Evolutionary conservation across 2,113 vertebrate genomes (phyloP), one percentile per base, ranked within the genome.

Genomic region (Neodon shergylaensis): DNA sequence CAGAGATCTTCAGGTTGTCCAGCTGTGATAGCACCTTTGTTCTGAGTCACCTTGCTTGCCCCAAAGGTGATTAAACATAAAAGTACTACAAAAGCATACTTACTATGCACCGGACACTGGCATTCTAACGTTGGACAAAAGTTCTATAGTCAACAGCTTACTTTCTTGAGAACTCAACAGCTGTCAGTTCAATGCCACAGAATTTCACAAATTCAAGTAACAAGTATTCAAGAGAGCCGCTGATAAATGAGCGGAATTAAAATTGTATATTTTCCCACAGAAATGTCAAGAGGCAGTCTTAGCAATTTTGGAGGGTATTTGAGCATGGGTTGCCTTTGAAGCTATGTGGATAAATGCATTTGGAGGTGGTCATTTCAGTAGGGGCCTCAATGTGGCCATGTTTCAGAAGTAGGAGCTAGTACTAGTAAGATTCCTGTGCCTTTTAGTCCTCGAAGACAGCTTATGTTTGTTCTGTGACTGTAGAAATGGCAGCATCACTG

Each of bases 231-330:
- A 68, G 39, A 91, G 47, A 44, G 33, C 54, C 0, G 65, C 33
- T 94, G 66, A 83, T 7, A 84, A 68, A 10, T 26, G 52, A 73
- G 26, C 33, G 52, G 76, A 24, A n/a, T 84, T 61, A 87, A 90
- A 85, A 82, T 39, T 54, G 0, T 12, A 33, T 66, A 49, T 77
- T 2, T 90, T 54, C 52, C 78, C 21, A 26, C 31, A 3, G 76
- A 54, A 73, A 72, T 52, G 61, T 2, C 3, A 52, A 12, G 22
- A 39, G 16, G 24, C 22, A 7, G 49, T 65, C 39, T 54, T 47
- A 36, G 22, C 31, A 16, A 2, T 42, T 52, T 92, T 36, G 31
- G 88, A 92, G 90, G 10, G 7, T 21, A 58, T 1, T 65, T 79
- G 22, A 84, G 42, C 73, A 33, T 65, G 42, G 8, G 1, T n/a